Conservation (phyloP, 1,140 invertebrate species). For the Drosophila ogumai region DNA sequence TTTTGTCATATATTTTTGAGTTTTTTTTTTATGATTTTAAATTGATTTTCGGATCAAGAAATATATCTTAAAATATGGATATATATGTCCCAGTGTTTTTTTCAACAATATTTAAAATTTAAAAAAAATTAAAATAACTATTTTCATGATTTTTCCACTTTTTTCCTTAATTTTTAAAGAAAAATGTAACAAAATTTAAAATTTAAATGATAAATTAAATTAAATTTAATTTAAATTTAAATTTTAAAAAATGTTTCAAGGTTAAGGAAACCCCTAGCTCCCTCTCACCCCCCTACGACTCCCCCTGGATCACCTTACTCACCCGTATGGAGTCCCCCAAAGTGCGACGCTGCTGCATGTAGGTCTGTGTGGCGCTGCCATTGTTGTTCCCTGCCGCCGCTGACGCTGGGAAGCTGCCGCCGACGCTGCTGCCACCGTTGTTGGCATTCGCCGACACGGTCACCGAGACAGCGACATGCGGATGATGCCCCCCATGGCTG, state of each 20-base stretch:
- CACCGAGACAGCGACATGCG: slow-evolving; percentile 55
- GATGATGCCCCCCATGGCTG: slow-evolving; percentile 48
- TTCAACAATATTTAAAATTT: too few species aligned
- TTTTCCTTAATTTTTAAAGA: too few species aligned
- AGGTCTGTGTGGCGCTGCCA: slow-evolving; percentile 57
- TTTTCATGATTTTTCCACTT: too few species aligned
- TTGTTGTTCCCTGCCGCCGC: slow-evolving; percentile 64
- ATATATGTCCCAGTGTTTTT: too few species aligned
- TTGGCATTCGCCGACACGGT: slow-evolving; percentile 77
- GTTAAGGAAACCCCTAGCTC: too few species aligned
- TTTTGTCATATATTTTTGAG: not conserved
- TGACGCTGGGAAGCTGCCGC: slow-evolving; percentile 56
- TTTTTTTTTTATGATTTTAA: not conserved
- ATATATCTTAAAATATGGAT: too few species aligned
- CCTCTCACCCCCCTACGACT: not conserved
- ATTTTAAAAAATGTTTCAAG: not conserved
- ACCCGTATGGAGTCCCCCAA: slow-evolving; percentile 73
- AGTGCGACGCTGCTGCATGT: slow-evolving; percentile 70
- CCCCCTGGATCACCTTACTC: slow-evolving; percentile 21
- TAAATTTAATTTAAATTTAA: not conserved
- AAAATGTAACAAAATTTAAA: not conserved
- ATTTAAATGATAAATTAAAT: too few species aligned
- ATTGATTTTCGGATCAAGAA: not conserved
- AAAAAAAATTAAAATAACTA: too few species aligned
- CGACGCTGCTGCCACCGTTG: slow-evolving; percentile 83